Evolutionary conservation across 2,113 vertebrate genomes (phyloP).

Genomic region (Lepisosteus oculatus): DNA sequence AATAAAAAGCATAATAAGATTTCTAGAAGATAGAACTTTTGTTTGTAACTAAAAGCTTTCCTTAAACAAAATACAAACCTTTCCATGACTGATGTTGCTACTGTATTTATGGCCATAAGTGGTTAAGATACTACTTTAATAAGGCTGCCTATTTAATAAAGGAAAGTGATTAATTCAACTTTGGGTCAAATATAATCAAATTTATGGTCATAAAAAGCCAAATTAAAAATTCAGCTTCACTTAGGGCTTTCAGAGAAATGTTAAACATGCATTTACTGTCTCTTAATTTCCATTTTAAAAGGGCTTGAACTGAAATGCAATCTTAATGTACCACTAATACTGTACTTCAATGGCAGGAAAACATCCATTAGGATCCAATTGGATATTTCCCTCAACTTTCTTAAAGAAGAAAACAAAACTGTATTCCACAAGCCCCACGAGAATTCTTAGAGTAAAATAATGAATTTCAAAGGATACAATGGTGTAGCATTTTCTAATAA

Average conservation of each 20-base stretch:
- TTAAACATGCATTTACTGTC: slow-evolving; percentile 37
- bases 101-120: slow-evolving; percentile 16
- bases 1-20: no score
- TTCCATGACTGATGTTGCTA: not conserved
- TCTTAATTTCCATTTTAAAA: slow-evolving; percentile 55
- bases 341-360: slow-evolving; percentile 30
- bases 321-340: slow-evolving; percentile 46
- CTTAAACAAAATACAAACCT: not conserved
- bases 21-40: no score
- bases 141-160: slow-evolving; percentile 24
- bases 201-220: slow-evolving; percentile 55
- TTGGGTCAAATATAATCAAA: slow-evolving; percentile 53
- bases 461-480: no score
- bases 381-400: slow-evolving; percentile 12
- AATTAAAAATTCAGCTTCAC: slow-evolving; percentile 36
- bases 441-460: no score
- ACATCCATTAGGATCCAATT: slow-evolving; percentile 9
- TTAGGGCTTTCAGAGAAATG: slow-evolving; percentile 50
- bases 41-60: not conserved
- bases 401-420: no score
- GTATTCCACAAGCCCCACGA: no score
- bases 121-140: slow-evolving; percentile 28
- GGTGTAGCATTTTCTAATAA: no score
- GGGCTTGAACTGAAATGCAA: slow-evolving; percentile 46
- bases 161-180: slow-evolving; percentile 26